These are phyloP conservation scores for Sarcophaga subvicina DNA, from an alignment of 2,888 invertebrate genomes.

Conservation along the genomic window DNA sequence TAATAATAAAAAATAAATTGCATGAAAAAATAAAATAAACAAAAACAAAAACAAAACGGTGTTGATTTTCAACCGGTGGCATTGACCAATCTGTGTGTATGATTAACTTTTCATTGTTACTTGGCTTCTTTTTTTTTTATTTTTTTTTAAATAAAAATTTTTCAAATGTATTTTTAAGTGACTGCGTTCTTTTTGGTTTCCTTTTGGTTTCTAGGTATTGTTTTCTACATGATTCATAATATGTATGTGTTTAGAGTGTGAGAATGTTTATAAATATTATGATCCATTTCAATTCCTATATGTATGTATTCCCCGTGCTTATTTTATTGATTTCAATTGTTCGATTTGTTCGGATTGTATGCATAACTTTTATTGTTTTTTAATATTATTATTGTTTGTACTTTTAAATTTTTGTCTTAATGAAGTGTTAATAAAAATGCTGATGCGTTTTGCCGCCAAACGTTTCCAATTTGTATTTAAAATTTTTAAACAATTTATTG, in stretches of 20 bases:
- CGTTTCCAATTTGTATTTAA: no score
- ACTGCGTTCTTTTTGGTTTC: no score
- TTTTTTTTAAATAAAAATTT: background rate
- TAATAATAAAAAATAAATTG: conserved; percentile 41
- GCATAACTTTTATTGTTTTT: conserved; percentile 23
- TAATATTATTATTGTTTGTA: conserved; percentile 24
- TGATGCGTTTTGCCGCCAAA: no score
- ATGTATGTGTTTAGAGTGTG: no score
- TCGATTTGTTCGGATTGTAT: conserved; percentile 8
- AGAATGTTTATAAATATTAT: background rate
- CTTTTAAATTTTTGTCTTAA: conserved; percentile 33
- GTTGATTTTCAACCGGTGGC: no score
- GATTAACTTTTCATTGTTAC: background rate
- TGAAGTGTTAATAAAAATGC: conserved; percentile 43
- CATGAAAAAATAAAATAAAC: background rate
- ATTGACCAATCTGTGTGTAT: no score
- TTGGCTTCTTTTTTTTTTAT: background rate
- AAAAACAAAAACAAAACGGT: background rate
- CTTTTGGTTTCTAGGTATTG: no score
- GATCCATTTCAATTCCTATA: background rate
- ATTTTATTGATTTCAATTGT: conserved; percentile 2
- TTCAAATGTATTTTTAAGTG: no score
- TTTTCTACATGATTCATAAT: no score
- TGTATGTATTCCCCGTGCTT: background rate
- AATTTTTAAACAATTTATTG: no score